Base-by-base conservation (phyloP, 2,888 invertebrate species). In the Phytoseiulus persimilis region DNA sequence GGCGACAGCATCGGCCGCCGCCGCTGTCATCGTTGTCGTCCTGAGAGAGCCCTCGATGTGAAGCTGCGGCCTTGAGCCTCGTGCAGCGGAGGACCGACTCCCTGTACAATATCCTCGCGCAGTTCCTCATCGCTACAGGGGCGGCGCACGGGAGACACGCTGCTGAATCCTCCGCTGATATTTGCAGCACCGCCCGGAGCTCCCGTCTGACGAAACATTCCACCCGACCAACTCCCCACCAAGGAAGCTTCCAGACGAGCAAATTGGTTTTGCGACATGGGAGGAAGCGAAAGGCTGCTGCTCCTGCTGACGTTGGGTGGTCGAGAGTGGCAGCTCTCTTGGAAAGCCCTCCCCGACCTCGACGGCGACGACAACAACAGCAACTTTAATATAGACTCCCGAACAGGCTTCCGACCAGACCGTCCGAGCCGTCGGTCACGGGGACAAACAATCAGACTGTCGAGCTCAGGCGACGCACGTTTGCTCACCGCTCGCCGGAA, bases 211-310 rank as follows among this genome's bases (percentile, higher is more conserved):
- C 65, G 65, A 65, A 65, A 65, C 18, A 65, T 65, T 65, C 65
- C 65, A 65, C 65, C 65, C 65, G 65, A 28, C 65, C 18, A 65
- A 65, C 65, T 65, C 65, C 65, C 65, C 65, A 65, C 65, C 65
- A 23, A 65, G 18, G 65, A 65, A 23, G 65, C 65, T 65, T 65
- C 65, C 65, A 65, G 65, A 23, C 65, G 65, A 65, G 65, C 11
- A 65, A 65, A 65, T 65, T 65, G 65, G 65, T 65, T 65, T 65
- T 65, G 65, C 65, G 65, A 65, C 65, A 65, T 65, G 65, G 65
- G 65, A 65, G 65, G 65, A 65, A 65, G 65, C 65, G 65, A 65
- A 65, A 65, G 65, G 65, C 65, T 65, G 23, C 65, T 65, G 65
- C 65, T 18, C 1, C 65, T 65, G 65, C 65, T 18, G 65, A 6